Conservation (phyloP, 1,140 invertebrate species). For the Euborellia annulipes region DNA sequence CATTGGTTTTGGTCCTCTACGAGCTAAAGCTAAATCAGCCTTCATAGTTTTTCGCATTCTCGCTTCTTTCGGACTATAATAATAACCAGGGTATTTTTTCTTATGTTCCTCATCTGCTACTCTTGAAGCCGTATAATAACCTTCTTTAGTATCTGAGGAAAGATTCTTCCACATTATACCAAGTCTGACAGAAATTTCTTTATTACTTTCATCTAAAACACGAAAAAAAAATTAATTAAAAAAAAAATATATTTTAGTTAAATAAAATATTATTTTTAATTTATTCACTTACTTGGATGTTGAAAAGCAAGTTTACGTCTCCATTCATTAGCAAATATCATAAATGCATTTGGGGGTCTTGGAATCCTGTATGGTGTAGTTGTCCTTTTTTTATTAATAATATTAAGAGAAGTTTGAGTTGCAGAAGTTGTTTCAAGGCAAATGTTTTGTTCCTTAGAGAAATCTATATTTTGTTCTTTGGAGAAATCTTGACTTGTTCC, state of each 20-base stretch:
- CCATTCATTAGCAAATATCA: constrained; percentile 36
- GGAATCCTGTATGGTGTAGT: constrained; percentile 18
- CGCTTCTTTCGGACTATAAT: constrained; percentile 30
- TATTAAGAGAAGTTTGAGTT: too few relatives aligned
- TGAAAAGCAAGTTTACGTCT: constrained; percentile 28
- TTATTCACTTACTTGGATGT: constrained; percentile 25
- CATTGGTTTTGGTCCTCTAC: constrained; percentile 1
- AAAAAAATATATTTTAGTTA: not conserved
- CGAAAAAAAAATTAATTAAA: not conserved
- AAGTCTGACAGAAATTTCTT: constrained; percentile 32
- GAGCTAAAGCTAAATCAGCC: constrained; percentile 6
- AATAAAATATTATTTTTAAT: constrained; percentile 1
- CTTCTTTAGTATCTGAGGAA: constrained; percentile 25
- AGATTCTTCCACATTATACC: constrained; percentile 35
- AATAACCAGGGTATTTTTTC: constrained; percentile 32
- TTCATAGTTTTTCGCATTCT: constrained; percentile 24
- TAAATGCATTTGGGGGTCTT: constrained; percentile 35
- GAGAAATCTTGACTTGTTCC: not conserved
- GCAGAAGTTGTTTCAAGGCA: too few relatives aligned
- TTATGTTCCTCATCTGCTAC: constrained; percentile 30
- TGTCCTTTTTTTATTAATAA: too few relatives aligned
- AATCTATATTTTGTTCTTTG: not conserved
- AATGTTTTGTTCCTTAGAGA: not conserved
- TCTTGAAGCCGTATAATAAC: constrained; percentile 29
- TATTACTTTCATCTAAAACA: constrained; percentile 28